Conservation (phyloP, 2,113 vertebrate species). For the Phylloscopus trochilus region DNA sequence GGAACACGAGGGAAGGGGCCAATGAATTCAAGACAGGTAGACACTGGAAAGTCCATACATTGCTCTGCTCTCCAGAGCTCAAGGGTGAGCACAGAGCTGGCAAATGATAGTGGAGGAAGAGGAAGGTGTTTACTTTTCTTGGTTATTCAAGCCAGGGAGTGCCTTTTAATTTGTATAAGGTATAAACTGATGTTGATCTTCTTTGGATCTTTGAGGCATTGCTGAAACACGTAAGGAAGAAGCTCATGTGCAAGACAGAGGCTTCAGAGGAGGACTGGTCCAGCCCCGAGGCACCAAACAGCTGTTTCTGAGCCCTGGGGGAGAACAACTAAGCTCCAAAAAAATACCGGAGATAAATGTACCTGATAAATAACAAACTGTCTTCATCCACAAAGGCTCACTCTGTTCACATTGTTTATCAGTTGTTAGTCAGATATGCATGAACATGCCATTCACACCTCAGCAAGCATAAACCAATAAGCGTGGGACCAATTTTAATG, state of each 20-base stretch:
- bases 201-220: background rate
- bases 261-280: background rate
- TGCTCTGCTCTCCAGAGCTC: accelerated
- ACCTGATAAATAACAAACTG: constrained; percentile 15
- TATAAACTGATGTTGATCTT: background rate
- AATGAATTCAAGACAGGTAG: background rate
- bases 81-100: background rate
- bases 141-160: background rate
- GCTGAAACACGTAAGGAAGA: background rate
- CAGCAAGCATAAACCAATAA: background rate
- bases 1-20: accelerated
- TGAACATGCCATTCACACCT: background rate
- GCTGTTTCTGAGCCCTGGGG: background rate
- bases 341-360: background rate
- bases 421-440: background rate
- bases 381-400: background rate
- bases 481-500: background rate
- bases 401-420: constrained; percentile 10
- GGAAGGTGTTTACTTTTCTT: background rate
- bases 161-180: background rate
- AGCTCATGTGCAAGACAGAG: background rate
- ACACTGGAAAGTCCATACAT: accelerated
- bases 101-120: background rate
- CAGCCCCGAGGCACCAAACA: background rate
- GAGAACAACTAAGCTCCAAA: background rate